A percentile compares a stretch with the other conserved stretches of the same genome.
phyloP scores from a whole-genome alignment of 2,888 invertebrate species.

The Argyra leucocephala region DNA sequence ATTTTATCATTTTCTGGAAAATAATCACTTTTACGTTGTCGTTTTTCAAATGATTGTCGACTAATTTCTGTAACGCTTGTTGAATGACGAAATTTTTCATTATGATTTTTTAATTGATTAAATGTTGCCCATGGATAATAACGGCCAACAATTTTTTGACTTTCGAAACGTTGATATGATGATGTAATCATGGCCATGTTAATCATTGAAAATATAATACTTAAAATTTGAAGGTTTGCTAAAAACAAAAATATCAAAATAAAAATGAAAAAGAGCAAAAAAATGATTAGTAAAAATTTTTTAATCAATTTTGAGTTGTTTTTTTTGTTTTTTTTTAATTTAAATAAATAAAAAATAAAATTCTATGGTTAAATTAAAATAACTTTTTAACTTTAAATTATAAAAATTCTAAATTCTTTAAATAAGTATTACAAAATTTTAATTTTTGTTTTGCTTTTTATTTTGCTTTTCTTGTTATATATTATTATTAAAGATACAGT shows the following conservation, averaged over 20 bases:
- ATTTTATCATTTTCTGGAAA: conserved; percentile 39
- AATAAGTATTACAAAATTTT: too few relatives aligned
- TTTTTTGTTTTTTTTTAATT: too few relatives aligned
- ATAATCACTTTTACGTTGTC: conserved; percentile 31
- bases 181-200: conserved; percentile 62
- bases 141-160: conserved; percentile 62
- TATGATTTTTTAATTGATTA: conserved; percentile 33
- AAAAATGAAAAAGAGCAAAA: too few relatives aligned
- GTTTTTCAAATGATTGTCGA: conserved; percentile 29
- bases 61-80: not conserved
- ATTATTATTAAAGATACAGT: too few relatives aligned
- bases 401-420: too few relatives aligned
- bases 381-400: too few relatives aligned
- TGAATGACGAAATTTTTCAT: conserved; percentile 19
- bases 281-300: too few relatives aligned
- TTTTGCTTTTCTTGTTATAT: too few relatives aligned
- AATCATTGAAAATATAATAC: conserved; percentile 56
- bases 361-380: too few relatives aligned
- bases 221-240: conserved; percentile 59
- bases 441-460: too few relatives aligned
- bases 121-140: conserved; percentile 60
- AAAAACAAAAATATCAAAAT: conserved; percentile 28
- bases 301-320: too few relatives aligned
- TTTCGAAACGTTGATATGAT: conserved; percentile 66
- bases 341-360: too few relatives aligned